Evolutionary conservation across 2,797 vertebrate species (phyloP).

Genomic region (Sebastes cheni): DNA sequence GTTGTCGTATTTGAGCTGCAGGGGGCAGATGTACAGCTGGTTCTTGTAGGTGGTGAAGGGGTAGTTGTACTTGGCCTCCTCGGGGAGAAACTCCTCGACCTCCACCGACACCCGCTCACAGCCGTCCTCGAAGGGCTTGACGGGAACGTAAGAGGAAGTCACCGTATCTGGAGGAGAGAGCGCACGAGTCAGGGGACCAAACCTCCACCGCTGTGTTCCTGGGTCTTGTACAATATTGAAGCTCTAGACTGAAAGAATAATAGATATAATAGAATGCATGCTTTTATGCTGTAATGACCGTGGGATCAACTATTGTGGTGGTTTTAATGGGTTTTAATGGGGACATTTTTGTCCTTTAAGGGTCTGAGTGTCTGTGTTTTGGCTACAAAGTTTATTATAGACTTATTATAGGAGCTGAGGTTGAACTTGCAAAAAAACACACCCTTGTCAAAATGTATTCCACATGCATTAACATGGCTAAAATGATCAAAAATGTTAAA

Average conservation of each 20-base stretch:
- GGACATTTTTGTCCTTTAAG: too few species aligned
- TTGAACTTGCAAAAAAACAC: too few species aligned
- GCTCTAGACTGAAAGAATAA: too few species aligned
- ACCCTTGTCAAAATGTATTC: too few species aligned
- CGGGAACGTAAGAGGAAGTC: slow-evolving; percentile 91
- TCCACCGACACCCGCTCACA: slow-evolving; percentile 88
- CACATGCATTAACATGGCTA: fast-evolving
- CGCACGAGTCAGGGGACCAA: background rate
- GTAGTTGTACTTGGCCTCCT: slow-evolving; percentile 92
- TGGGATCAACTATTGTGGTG: too few species aligned
- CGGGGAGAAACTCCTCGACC: slow-evolving; percentile 93
- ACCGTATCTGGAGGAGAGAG: slow-evolving; percentile 87
- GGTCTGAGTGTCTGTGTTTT: too few species aligned
- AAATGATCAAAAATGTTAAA: too few species aligned
- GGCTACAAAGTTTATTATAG: too few species aligned
- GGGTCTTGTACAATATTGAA: background rate
- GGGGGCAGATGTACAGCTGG: slow-evolving; percentile 92
- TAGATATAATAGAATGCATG: too few species aligned
- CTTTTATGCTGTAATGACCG: too few species aligned
- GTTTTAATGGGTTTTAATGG: too few species aligned
- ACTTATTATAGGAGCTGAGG: too few species aligned
- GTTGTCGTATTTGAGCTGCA: slow-evolving; percentile 96
- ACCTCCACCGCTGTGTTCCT: background rate
- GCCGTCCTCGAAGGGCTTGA: slow-evolving; percentile 91
- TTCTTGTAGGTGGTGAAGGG: slow-evolving; percentile 96